A percentile compares a stretch with the other conserved stretches of the same genome.
Evolutionary conservation across 2,888 invertebrate genomes (phyloP).

Genomic region (Strigamia maritima): DNA sequence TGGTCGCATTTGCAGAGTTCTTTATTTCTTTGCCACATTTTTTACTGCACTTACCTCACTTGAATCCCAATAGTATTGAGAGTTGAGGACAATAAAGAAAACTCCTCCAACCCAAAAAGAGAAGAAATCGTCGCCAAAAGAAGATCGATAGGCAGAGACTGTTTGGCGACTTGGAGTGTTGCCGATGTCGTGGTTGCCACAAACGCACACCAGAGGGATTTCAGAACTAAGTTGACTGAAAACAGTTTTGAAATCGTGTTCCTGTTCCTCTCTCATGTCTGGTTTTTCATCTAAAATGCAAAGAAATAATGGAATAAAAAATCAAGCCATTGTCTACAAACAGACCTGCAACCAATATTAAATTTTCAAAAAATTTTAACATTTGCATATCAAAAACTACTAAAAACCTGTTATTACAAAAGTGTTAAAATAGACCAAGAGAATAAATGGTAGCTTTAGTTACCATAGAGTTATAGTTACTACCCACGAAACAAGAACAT

Average conservation of each 20-base stretch:
- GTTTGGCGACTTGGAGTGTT: slow-evolving; percentile 53
- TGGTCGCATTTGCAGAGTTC: background rate
- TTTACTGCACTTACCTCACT: slow-evolving; percentile 43
- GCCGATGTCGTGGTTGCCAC: slow-evolving; percentile 59
- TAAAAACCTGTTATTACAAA: too few species aligned
- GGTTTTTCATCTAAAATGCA: background rate
- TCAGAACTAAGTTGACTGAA: slow-evolving; percentile 52
- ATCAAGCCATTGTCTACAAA: too few species aligned
- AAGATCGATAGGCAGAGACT: slow-evolving; percentile 47
- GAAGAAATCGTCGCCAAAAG: slow-evolving; percentile 57
- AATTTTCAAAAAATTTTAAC: too few species aligned
- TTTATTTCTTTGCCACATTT: background rate
- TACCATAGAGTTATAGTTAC: too few species aligned
- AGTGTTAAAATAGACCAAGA: too few species aligned
- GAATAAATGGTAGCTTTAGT: too few species aligned
- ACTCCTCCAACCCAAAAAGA: slow-evolving; percentile 56
- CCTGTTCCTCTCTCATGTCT: slow-evolving; percentile 50
- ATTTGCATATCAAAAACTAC: too few species aligned
- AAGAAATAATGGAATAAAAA: too few species aligned
- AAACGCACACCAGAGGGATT: slow-evolving; percentile 56
- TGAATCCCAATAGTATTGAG: slow-evolving; percentile 53
- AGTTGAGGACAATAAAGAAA: slow-evolving; percentile 56
- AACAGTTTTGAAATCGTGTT: slow-evolving; percentile 52
- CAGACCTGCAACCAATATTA: too few species aligned
- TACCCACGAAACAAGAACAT: too few species aligned